phyloP scores from a whole-genome alignment of 2,113 vertebrate species.

The Clarias gariepinus region DNA sequence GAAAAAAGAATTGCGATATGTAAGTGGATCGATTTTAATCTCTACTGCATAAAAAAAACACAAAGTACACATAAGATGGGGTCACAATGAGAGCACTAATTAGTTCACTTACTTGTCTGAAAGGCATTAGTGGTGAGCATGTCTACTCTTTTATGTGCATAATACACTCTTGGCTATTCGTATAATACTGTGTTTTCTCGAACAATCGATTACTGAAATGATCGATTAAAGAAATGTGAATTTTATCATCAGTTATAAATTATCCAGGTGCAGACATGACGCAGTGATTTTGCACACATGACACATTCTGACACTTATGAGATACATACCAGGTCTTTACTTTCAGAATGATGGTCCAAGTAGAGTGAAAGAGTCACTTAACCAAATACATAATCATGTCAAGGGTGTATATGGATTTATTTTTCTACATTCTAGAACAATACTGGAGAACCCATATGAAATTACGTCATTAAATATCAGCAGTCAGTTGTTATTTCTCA shows the following conservation, averaged over 20 bases:
- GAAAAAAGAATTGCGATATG: no score
- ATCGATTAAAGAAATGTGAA: not conserved
- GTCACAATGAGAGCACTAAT: conserved; percentile 76
- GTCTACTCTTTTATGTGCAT: not conserved
- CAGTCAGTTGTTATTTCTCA: no score
- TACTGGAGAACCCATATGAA: no score
- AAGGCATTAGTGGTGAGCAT: conserved; percentile 68
- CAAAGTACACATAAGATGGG: not conserved
- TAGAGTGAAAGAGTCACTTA: not conserved
- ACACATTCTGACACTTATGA: not conserved
- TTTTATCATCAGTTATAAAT: not conserved
- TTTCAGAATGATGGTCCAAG: not conserved
- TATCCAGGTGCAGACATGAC: not conserved
- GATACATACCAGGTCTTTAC: not conserved
- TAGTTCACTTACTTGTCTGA: conserved; percentile 90
- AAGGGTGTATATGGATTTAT: no score
- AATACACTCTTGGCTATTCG: conserved; percentile 65
- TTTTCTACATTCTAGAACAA: no score
- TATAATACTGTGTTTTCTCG: conserved; percentile 75
- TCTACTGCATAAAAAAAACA: no score
- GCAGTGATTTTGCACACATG: not conserved
- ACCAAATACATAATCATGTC: conserved; percentile 3
- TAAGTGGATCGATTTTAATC: no score
- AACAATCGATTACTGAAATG: not conserved
- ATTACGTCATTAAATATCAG: no score